Evolutionary conservation across 2,888 invertebrate genomes (phyloP), one percentile per base, ranked within the genome.

Genomic region (Plusia festucae): DNA sequence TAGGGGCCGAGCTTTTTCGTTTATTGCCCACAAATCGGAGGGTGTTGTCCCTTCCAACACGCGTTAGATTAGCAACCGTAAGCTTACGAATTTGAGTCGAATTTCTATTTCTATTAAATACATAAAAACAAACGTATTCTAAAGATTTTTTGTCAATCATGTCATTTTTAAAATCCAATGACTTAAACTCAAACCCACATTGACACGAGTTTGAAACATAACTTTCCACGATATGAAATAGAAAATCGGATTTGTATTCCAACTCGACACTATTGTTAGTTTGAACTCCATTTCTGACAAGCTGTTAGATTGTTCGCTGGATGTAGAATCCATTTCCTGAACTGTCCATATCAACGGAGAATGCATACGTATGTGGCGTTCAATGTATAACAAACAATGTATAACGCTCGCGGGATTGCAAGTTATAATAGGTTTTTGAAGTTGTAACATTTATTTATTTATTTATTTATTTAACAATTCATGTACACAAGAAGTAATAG

Each of bases 241-340:
- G 20, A 65, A 52, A 73, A 70, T 44, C 34, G 1, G 32, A 59
- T 75, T 65, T 65, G 51, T 53, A 57, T 46, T 51, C 22, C 51
- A 64, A 64, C 49, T 15, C 13, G 8, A 53, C 44, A 22, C 56
- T 69, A 55, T 6, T 49, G 52, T 22, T 15, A 53, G 54, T 60
- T 65, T 58, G 40, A 57, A 69, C 56, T 56, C 56, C 27, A 58
- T 9, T 53, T 52, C 24, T 53, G 60, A 44, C 65, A 46, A 32
- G 22, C 32, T 40, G 58, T 60, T 54, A 40, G 57, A 55, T 61
- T 53, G 54, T 55, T 60, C 55, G 58, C 22, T 61, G 40, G 15
- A 49, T 20, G 49, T 22, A 61, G 65, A 70, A 58, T 70, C 58
- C 49, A 73, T 76, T 76, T 76, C 76, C 76, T 55, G 6, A 11